Percentiles rank a stretch among this genome's conserved stretches.
Evolutionary conservation across 1,140 invertebrate genomes (phyloP).

Genomic region (Meloidogyne chitwoodi): DNA sequence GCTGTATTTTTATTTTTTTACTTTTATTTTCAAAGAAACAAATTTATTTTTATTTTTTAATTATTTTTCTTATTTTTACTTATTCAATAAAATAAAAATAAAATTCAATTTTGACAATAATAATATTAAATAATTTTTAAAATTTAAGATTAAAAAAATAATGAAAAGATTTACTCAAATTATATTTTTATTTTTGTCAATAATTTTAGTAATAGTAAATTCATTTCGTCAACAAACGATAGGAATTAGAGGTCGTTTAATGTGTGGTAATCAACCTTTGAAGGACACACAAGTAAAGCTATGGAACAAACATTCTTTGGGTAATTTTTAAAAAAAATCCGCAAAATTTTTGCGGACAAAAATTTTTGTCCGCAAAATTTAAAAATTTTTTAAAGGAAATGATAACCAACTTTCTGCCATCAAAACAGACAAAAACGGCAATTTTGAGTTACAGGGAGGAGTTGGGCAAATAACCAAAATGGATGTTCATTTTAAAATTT

Average conservation of each 20-base stretch:
- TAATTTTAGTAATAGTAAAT: background rate
- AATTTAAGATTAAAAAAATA: background rate
- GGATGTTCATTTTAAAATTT: constrained; percentile 40
- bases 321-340: background rate
- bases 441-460: constrained; percentile 30
- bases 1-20: background rate
- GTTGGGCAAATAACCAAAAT: constrained; percentile 23
- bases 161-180: background rate
- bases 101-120: too few species aligned
- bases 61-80: too few species aligned
- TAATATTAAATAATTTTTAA: too few species aligned
- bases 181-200: background rate
- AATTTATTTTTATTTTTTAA: too few species aligned
- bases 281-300: constrained; percentile 35
- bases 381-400: constrained; percentile 18
- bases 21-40: too few species aligned
- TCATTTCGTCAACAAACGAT: constrained; percentile 40
- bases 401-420: constrained; percentile 36
- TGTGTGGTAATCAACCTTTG: constrained; percentile 34
- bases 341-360: too few species aligned
- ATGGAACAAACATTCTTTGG: constrained; percentile 40
- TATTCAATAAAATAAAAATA: too few species aligned
- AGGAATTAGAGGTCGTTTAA: constrained; percentile 33
- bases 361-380: background rate
- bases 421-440: constrained; percentile 34